Evolutionary conservation across 92 coral and sea anemone species (phyloP).

Genomic region (Epizoanthus scotinus): DNA sequence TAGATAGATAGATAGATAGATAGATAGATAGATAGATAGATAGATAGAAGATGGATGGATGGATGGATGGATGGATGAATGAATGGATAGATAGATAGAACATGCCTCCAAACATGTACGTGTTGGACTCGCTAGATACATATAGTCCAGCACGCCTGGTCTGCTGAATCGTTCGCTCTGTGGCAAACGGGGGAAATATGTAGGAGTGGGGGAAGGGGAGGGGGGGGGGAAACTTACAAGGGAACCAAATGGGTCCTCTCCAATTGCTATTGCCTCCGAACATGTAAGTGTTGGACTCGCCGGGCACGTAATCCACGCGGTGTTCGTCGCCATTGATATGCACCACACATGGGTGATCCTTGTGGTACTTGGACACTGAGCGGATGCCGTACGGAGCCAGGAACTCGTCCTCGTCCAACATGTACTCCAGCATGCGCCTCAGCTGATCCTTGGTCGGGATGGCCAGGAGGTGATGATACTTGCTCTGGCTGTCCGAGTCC

Average conservation of each 20-base stretch:
- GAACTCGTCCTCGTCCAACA: constrained; percentile 93
- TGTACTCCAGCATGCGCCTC: constrained; percentile 72
- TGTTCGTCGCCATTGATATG: constrained; percentile 69
- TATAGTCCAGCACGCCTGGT: too few species aligned
- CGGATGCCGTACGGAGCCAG: constrained; percentile 97
- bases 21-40: too few species aligned
- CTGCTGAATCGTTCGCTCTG: too few species aligned
- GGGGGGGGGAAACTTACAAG: constrained; percentile 61
- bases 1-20: too few species aligned
- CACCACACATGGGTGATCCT: constrained; percentile 78
- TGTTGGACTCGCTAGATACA: too few species aligned
- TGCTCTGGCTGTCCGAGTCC: constrained; percentile 67
- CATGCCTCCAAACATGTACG: too few species aligned
- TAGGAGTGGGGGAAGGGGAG: too few species aligned
- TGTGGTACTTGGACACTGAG: constrained; percentile 89
- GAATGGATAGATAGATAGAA: too few species aligned
- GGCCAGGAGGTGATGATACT: constrained; percentile 85
- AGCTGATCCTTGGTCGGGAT: constrained; percentile 95
- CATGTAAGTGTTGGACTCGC: constrained; percentile 90
- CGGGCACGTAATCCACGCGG: constrained; percentile 92
- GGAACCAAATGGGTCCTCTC: constrained; percentile 98
- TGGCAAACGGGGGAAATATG: too few species aligned
- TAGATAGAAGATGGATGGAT: too few species aligned
- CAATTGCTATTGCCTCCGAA: constrained; percentile 99
- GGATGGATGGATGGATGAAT: too few species aligned